Evolutionary conservation across 2,797 vertebrate species (phyloP).

Genomic region (Fundulus diaphanus): DNA sequence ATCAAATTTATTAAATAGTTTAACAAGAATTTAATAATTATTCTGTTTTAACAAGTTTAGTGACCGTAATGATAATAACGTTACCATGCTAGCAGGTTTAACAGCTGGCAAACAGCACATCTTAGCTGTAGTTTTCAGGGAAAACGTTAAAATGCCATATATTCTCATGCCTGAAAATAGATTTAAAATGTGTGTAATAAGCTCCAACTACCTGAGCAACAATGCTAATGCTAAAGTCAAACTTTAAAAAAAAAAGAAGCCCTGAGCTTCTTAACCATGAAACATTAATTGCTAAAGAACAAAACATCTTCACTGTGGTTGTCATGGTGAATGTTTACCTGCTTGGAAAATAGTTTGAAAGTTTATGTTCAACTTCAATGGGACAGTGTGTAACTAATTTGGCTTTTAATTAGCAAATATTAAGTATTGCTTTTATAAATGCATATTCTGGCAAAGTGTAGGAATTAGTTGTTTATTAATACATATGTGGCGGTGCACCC

Average conservation of each 20-base stretch:
- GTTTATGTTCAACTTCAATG: neutral
- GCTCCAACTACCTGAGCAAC: neutral
- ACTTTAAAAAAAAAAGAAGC: neutral
- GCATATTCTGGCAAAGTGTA: no score
- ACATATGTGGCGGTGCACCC: no score
- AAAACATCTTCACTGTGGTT: neutral
- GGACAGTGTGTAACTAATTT: no score
- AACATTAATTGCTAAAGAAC: neutral
- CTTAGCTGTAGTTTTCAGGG: neutral
- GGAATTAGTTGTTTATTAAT: no score
- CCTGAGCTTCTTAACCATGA: no score
- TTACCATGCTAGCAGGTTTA: no score
- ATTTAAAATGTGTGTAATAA: no score
- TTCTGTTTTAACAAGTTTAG: neutral
- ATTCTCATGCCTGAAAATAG: no score
- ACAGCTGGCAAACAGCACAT: neutral
- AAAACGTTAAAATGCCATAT: neutral
- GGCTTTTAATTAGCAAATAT: no score
- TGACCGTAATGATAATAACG: neutral
- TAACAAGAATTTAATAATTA: neutral
- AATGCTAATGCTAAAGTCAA: neutral
- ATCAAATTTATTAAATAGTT: no score
- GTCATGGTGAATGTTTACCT: no score
- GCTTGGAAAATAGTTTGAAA: neutral
- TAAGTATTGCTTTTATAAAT: no score